Conservation (phyloP, 2,113 vertebrate genomes). For the Lophura nycthemera region DNA sequence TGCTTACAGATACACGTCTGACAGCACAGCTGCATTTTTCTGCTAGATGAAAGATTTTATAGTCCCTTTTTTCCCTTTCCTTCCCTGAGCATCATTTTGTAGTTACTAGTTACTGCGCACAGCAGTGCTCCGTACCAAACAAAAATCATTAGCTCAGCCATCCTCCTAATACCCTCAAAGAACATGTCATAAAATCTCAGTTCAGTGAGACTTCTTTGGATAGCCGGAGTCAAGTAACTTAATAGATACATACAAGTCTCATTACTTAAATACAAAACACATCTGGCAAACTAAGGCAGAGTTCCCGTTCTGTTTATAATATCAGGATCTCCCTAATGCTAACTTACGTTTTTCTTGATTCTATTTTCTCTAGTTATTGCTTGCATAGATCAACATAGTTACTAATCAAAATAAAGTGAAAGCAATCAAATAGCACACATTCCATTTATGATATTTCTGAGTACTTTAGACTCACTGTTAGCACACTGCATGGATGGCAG, state of each 20-base stretch:
- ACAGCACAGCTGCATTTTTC: not conserved
- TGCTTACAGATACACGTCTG: too few relatives aligned
- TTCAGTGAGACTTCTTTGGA: not conserved
- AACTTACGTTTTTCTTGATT: not conserved
- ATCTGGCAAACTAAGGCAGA: not conserved
- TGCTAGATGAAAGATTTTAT: not conserved
- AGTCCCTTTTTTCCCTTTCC: not conserved
- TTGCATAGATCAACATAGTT: rapidly evolving
- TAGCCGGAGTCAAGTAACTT: not conserved
- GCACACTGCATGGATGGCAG: not conserved
- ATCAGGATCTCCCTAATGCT: rapidly evolving
- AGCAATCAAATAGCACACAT: not conserved
- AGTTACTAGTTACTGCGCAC: too few relatives aligned
- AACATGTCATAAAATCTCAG: rapidly evolving
- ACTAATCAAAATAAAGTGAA: not conserved
- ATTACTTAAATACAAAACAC: not conserved
- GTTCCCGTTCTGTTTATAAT: not conserved
- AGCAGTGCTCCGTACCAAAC: not conserved
- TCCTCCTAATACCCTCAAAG: rapidly evolving
- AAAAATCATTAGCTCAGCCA: not conserved
- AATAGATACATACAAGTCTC: rapidly evolving
- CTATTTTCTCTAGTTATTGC: not conserved
- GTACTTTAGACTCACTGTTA: not conserved
- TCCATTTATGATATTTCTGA: not conserved
- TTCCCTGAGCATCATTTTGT: not conserved